These are phyloP conservation scores for Aradophagus sp. DNA, from an alignment of 1,140 invertebrate genomes.

Conservation along the genomic window DNA sequence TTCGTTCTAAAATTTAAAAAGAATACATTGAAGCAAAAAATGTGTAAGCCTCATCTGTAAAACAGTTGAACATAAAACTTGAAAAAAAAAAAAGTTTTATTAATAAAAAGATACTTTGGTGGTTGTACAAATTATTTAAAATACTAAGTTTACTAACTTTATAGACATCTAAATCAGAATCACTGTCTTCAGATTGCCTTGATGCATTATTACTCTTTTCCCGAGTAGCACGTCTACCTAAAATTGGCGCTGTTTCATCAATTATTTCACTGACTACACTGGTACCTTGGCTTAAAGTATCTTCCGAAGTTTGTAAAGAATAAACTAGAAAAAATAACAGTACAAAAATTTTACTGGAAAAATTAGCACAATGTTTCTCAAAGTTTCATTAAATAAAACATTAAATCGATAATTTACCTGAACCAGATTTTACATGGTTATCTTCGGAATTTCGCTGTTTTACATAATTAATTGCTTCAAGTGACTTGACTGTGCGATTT, in stretches of 20 bases:
- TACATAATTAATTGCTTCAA: slow-evolving; percentile 69
- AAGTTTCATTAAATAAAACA: neutral
- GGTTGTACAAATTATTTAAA: slow-evolving; percentile 1
- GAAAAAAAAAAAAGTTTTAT: no score
- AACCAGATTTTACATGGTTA: slow-evolving; percentile 61
- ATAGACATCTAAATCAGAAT: slow-evolving; percentile 76
- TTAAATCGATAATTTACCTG: slow-evolving; percentile 59
- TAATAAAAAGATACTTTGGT: neutral
- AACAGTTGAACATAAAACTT: no score
- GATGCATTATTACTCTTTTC: slow-evolving; percentile 71
- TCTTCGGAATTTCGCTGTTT: slow-evolving; percentile 78
- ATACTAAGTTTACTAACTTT: slow-evolving; percentile 62
- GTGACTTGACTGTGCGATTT: no score
- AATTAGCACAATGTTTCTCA: slow-evolving; percentile 12
- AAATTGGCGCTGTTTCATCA: slow-evolving; percentile 78
- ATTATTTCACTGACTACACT: slow-evolving; percentile 78
- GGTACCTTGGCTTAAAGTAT: slow-evolving; percentile 76
- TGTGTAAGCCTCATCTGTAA: no score
- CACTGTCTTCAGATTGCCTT: slow-evolving; percentile 75
- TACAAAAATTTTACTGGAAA: no score
- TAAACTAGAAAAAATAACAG: slow-evolving; percentile 60
- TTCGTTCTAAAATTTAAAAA: slow-evolving; percentile 74
- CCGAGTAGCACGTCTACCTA: slow-evolving; percentile 78
- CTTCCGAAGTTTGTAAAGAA: slow-evolving; percentile 75
- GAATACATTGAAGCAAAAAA: neutral